These are phyloP conservation scores for Mesochorus sp. DNA, from an alignment of 2,888 invertebrate species.

Conservation along the genomic window DNA sequence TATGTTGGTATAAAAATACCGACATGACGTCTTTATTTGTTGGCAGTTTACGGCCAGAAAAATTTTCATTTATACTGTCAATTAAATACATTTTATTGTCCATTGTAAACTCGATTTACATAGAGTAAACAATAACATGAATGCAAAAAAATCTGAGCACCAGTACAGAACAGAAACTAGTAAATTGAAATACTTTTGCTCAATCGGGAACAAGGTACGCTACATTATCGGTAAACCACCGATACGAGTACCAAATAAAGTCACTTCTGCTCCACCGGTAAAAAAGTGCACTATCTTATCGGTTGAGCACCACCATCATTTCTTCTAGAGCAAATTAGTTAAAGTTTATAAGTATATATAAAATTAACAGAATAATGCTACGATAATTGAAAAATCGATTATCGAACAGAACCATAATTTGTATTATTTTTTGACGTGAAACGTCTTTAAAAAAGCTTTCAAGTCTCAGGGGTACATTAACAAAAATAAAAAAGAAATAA, in stretches of 20 bases:
- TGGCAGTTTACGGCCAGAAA: neutral
- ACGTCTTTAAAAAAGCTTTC: no score
- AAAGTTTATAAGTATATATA: no score
- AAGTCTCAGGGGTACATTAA: no score
- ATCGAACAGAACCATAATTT: no score
- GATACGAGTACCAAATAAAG: neutral
- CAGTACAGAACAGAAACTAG: neutral
- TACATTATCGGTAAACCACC: neutral
- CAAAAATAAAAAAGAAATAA: no score
- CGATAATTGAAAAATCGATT: no score
- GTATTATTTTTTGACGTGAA: no score
- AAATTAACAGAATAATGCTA: no score
- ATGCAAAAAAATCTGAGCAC: conserved; percentile 20
- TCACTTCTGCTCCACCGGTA: neutral
- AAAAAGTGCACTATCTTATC: neutral
- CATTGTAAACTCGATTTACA: no score
- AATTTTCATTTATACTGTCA: neutral
- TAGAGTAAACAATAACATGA: neutral
- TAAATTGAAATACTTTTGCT: neutral
- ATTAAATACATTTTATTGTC: conserved; percentile 1
- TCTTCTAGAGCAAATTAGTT: no score
- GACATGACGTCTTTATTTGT: neutral
- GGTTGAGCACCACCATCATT: no score
- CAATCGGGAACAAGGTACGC: neutral
- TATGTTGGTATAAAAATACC: neutral